Conservation (phyloP, 2,113 vertebrate genomes). For the Thamnophis sirtalis region DNA sequence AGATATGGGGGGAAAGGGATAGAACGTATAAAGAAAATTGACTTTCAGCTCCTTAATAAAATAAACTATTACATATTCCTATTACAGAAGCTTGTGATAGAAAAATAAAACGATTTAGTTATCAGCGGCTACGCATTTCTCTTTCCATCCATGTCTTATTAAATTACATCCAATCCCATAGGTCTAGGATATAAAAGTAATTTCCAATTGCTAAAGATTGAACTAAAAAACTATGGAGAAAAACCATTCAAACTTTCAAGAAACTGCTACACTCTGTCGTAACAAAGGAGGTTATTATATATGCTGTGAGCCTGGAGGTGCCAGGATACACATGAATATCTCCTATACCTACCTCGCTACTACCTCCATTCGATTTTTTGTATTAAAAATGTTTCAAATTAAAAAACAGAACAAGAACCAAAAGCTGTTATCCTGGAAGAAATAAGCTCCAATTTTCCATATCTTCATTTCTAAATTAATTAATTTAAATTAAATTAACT, state of each 20-base stretch:
- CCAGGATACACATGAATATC: neutral
- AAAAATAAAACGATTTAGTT: neutral
- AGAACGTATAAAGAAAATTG: conserved; percentile 1
- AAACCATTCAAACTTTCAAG: neutral
- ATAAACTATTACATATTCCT: neutral
- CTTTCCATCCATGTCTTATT: neutral
- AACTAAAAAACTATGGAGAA: neutral
- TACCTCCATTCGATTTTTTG: neutral
- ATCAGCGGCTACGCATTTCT: neutral
- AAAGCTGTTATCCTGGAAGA: neutral
- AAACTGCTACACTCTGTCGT: neutral
- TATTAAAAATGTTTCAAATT: neutral
- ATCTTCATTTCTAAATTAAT: neutral
- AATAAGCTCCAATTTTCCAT: neutral
- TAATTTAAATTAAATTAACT: too few species aligned
- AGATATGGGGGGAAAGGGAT: neutral
- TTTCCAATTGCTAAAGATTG: neutral
- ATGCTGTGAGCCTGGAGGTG: neutral
- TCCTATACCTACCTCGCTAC: neutral
- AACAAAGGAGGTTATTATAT: neutral
- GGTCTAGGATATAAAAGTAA: neutral
- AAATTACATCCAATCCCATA: too few species aligned
- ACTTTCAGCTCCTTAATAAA: neutral
- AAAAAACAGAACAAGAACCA: neutral
- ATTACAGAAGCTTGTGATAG: neutral